Evolutionary conservation across 2,113 vertebrate genomes (phyloP), one percentile per base, ranked within the genome.

Genomic region (Opisthocomus hoazin): DNA sequence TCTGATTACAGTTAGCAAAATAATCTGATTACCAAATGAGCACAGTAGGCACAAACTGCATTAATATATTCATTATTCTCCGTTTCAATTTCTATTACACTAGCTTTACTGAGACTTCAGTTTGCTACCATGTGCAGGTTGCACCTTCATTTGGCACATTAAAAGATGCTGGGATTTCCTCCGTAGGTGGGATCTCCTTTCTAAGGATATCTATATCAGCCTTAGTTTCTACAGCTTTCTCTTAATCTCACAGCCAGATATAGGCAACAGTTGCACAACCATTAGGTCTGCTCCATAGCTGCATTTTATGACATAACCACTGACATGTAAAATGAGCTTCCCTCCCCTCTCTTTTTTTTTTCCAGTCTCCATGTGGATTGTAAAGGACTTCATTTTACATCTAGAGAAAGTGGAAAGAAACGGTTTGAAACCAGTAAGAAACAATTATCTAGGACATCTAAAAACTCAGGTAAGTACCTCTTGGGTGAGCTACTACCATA

Each of bases 31-130:
- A 84, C 32, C 46, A 78, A 60, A 92, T n/a, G 61, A 92, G 88
- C 77, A 92, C 65, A 92, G 80, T 30, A 96, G 84, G 90, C 53
- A 94, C 53, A 90, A 95, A 96, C 90, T 34, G n/a, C n/a, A 87
- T 84, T 91, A 93, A 89, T 45, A 58, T 30, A 65, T 87, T 94
- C 96, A 95, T 94, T 85, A 89, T 50, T 90, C 66, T 48, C 39
- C 45, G 29, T 91, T 93, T 84, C 77, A 87, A 89, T 89, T 92
- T 84, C 48, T 29, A 79, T 68, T 91, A 91, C 26, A 43, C 26
- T 60, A 76, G 53, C 57, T 91, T 87, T 93, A 92, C 36, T 48
- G 45, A 84, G 75, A 63, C 22, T 88, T 86, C 68, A 84, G 56
- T 68, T 68, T 78, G 27, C 43, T 76, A 70, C 26, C 17, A 6